phyloP scores from a whole-genome alignment of 2,113 vertebrate species.

The Sander lucioperca region DNA sequence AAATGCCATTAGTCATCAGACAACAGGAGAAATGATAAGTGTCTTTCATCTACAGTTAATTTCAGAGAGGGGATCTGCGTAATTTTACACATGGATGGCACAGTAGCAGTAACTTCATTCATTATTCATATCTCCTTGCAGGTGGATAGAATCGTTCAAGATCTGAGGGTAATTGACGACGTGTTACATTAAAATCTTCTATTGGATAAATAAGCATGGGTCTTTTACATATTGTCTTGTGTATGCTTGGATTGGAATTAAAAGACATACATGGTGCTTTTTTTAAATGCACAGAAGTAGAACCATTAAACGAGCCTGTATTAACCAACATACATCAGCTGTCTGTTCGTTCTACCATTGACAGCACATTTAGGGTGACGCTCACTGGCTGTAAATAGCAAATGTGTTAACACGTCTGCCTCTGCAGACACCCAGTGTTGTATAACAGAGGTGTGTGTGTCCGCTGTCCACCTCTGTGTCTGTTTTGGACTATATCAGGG shows the following conservation, averaged over 20 bases:
- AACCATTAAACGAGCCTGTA: background rate
- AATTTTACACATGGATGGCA: slow-evolving; percentile 7
- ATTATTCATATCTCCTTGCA: slow-evolving; percentile 1
- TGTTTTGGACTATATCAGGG: background rate
- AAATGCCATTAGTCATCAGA: background rate
- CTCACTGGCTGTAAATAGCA: background rate
- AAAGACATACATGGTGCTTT: background rate
- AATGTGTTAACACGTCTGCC: background rate
- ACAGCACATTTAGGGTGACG: background rate
- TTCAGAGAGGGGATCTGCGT: background rate
- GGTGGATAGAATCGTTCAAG: background rate
- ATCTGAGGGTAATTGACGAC: background rate
- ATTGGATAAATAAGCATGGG: background rate
- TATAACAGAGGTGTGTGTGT: background rate
- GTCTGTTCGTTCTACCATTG: background rate
- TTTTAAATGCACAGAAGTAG: background rate
- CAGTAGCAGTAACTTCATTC: background rate
- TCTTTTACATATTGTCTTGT: background rate
- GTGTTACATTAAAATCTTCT: background rate
- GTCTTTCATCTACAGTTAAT: background rate
- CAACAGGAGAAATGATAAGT: background rate
- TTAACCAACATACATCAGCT: background rate
- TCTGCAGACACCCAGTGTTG: background rate
- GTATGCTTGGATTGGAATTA: background rate
- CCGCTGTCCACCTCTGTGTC: background rate